phyloP scores from a whole-genome alignment of 1,140 invertebrate genomes.

The Drosophila nikananu region DNA sequence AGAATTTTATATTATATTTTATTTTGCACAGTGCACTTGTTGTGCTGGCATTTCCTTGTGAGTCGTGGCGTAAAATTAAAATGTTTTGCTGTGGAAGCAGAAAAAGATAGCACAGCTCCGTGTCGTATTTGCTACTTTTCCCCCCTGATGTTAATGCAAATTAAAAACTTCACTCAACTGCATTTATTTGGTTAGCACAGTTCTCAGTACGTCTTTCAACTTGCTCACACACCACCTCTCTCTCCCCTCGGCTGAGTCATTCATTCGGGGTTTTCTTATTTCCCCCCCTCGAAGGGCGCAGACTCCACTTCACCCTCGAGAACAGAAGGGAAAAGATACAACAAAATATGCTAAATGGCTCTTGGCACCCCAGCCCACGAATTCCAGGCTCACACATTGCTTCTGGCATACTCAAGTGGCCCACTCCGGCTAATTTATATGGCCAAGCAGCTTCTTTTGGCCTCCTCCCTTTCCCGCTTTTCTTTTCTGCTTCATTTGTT shows the following conservation, averaged over 20 bases:
- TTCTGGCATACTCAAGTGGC: slow-evolving; percentile 66
- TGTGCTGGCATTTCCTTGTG: slow-evolving; percentile 47
- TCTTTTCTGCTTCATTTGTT: slow-evolving; percentile 50
- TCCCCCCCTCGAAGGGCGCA: slow-evolving; percentile 15
- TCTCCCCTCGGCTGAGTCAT: slow-evolving; percentile 16
- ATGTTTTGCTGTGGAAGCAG: slow-evolving; percentile 43
- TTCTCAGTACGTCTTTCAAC: slow-evolving; percentile 10
- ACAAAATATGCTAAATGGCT: slow-evolving; percentile 75
- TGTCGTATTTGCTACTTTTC: not conserved
- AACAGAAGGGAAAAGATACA: slow-evolving; percentile 17
- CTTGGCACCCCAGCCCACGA: slow-evolving; percentile 48
- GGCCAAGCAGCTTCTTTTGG: slow-evolving; percentile 45
- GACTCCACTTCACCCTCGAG: slow-evolving; percentile 33
- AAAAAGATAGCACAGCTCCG: slow-evolving; percentile 20
- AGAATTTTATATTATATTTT: not conserved
- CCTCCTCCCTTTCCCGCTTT: not conserved
- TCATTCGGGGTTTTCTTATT: slow-evolving; percentile 14
- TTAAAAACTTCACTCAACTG: slow-evolving; percentile 67
- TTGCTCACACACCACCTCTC: slow-evolving; percentile 23
- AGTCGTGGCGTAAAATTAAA: slow-evolving; percentile 65
- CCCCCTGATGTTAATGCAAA: slow-evolving; percentile 44
- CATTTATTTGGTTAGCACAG: slow-evolving; percentile 62
- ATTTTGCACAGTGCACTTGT: slow-evolving; percentile 3
- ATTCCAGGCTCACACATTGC: slow-evolving; percentile 38
- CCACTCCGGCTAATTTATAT: slow-evolving; percentile 76